These are phyloP conservation scores for Calliopum simillimum DNA, from an alignment of 2,888 invertebrate species.

Conservation along the genomic window DNA sequence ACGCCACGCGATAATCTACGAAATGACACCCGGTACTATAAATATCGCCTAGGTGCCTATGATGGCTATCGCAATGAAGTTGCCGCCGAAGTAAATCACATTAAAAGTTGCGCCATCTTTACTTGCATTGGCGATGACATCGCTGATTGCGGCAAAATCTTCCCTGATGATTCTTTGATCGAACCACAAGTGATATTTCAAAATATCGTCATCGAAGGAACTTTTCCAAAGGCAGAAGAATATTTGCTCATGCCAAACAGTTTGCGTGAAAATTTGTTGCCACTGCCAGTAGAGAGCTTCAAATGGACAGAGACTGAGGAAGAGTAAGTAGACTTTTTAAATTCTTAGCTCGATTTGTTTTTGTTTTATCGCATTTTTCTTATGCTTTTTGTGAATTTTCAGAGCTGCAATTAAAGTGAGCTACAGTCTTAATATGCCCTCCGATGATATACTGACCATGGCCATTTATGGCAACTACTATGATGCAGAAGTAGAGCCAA, in stretches of 20 bases:
- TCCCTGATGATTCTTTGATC: constrained; percentile 32
- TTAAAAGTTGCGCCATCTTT: constrained; percentile 68
- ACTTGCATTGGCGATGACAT: constrained; percentile 62
- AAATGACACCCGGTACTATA: constrained; percentile 50
- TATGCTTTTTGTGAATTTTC: constrained; percentile 14
- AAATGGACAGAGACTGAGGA: constrained; percentile 47
- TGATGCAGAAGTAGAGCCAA: constrained; percentile 35
- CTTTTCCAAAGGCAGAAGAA: constrained; percentile 48
- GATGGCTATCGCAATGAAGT: constrained; percentile 67
- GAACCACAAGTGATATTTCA: constrained; percentile 48
- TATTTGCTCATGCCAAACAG: constrained; percentile 56
- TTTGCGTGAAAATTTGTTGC: constrained; percentile 52
- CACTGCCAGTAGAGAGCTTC: constrained; percentile 54
- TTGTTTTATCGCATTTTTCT: background rate
- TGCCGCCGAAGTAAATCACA: constrained; percentile 62
- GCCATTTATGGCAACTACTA: constrained; percentile 59
- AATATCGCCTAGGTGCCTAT: constrained; percentile 67
- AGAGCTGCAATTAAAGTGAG: constrained; percentile 31
- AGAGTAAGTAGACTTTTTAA: constrained; percentile 27
- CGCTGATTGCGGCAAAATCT: constrained; percentile 53
- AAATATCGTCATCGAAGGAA: constrained; percentile 49
- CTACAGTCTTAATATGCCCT: constrained; percentile 44
- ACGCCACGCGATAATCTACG: background rate
- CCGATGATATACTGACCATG: constrained; percentile 54
- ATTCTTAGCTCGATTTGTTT: constrained; percentile 19